Evolutionary conservation across 2,113 vertebrate species (phyloP).

Genomic region (Hippolais icterina): DNA sequence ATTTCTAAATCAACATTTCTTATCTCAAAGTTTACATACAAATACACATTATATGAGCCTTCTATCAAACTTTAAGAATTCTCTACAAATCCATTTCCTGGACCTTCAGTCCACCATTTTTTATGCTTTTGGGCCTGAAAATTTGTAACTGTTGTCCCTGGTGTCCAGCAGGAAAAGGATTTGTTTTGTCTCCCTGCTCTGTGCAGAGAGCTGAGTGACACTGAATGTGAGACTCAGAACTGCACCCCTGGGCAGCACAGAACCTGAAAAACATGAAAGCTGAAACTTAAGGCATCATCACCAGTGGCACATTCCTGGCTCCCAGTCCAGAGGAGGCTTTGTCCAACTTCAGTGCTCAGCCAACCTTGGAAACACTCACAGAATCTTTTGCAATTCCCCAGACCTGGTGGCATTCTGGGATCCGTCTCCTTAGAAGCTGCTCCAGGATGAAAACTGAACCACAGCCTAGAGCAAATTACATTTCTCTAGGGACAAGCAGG

Average conservation of each 20-base stretch:
- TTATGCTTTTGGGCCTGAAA: neutral
- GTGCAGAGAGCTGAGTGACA: neutral
- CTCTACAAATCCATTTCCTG: too few species aligned
- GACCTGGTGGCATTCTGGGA: neutral
- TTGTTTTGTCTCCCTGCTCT: neutral
- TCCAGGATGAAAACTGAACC: neutral
- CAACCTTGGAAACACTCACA: neutral
- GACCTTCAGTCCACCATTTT: neutral
- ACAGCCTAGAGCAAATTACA: neutral
- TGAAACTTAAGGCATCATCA: neutral
- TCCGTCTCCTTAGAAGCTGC: neutral
- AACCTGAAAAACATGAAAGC: neutral
- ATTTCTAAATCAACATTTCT: too few species aligned
- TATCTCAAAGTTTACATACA: too few species aligned
- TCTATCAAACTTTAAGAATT: too few species aligned
- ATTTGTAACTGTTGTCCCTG: too few species aligned
- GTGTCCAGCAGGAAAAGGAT: neutral
- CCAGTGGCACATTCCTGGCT: neutral
- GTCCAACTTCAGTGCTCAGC: neutral
- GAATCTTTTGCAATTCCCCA: neutral
- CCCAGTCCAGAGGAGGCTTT: rapidly evolving
- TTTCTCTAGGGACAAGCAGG: neutral
- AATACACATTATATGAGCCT: too few species aligned
- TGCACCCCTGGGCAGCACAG: neutral
- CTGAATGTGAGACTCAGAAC: neutral